Evolutionary conservation across 2,888 invertebrate species (phyloP).

Genomic region (Polydrusus tereticollis): DNA sequence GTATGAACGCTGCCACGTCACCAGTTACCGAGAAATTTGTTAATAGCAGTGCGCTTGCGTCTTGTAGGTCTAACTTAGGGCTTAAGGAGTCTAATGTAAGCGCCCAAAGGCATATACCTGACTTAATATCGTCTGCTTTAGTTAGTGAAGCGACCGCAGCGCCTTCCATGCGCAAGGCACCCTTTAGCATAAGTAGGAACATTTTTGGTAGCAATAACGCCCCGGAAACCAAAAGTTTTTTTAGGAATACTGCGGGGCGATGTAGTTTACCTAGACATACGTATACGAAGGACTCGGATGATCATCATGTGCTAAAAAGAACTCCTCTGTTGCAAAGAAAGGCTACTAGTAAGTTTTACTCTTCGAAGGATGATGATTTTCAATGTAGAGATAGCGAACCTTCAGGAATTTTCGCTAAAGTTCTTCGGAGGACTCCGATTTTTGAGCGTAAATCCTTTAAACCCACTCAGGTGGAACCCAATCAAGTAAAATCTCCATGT

Average conservation of each 20-base stretch:
- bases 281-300: conserved; percentile 53
- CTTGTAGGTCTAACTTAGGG: conserved; percentile 26
- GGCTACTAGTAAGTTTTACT: conserved; percentile 2
- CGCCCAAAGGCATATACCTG: conserved; percentile 51
- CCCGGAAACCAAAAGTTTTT: conserved; percentile 3
- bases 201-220: conserved; percentile 52
- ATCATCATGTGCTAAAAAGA: conserved; percentile 43
- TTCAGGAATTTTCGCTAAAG: conserved; percentile 46
- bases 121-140: conserved; percentile 57
- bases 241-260: conserved; percentile 36
- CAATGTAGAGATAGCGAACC: conserved; percentile 18
- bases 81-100: conserved; percentile 20
- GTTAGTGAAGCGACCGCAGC: conserved; percentile 26
- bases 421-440: conserved; percentile 44
- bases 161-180: conserved; percentile 16
- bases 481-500: not conserved
- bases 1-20: conserved; percentile 51
- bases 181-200: conserved; percentile 56
- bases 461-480: conserved; percentile 7
- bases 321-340: conserved; percentile 55
- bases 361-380: not conserved
- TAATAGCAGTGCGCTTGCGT: conserved; percentile 34
- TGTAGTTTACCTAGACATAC: conserved; percentile 50
- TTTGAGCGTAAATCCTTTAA: conserved; percentile 42
- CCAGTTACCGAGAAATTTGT: conserved; percentile 62